phyloP scores from a whole-genome alignment of 2,888 invertebrate genomes.

The Drosophila seclusa region DNA sequence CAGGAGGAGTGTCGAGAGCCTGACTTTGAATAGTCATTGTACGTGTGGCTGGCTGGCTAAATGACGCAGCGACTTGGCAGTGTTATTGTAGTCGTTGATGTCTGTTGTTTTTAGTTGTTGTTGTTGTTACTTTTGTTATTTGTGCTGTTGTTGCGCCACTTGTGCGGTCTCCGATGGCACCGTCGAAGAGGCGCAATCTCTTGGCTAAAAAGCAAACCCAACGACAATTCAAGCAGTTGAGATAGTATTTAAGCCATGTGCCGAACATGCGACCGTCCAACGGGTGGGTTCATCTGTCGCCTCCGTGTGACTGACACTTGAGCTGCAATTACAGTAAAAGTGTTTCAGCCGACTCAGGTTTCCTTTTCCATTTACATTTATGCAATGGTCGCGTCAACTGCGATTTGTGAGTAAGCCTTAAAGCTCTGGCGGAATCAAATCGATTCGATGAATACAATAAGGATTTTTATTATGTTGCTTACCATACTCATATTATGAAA shows the following conservation, averaged over 20 bases:
- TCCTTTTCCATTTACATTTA: conserved; percentile 1
- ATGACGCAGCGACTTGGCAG: conserved; percentile 49
- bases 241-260: conserved; percentile 27
- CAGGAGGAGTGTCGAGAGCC: conserved; percentile 1
- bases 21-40: conserved; percentile 28
- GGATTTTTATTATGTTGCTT: background rate
- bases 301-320: conserved; percentile 37
- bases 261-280: conserved; percentile 18
- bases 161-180: conserved; percentile 66
- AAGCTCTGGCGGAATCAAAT: background rate
- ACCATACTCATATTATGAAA: background rate
- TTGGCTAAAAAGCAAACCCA: conserved; percentile 28
- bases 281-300: conserved; percentile 31
- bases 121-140: conserved; percentile 17
- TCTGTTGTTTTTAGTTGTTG: conserved; percentile 10
- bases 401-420: conserved; percentile 4
- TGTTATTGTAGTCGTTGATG: conserved; percentile 24
- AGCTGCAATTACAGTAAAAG: conserved; percentile 57
- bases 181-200: conserved; percentile 28
- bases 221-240: conserved; percentile 36
- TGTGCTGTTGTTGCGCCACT: conserved; percentile 58
- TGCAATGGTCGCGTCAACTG: conserved; percentile 3
- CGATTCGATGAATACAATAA: background rate
- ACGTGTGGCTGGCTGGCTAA: conserved; percentile 45
- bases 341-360: conserved; percentile 22